Conservation (phyloP, 53 echinoderm and acorn worm genomes). For the Echinometra lucunter region DNA sequence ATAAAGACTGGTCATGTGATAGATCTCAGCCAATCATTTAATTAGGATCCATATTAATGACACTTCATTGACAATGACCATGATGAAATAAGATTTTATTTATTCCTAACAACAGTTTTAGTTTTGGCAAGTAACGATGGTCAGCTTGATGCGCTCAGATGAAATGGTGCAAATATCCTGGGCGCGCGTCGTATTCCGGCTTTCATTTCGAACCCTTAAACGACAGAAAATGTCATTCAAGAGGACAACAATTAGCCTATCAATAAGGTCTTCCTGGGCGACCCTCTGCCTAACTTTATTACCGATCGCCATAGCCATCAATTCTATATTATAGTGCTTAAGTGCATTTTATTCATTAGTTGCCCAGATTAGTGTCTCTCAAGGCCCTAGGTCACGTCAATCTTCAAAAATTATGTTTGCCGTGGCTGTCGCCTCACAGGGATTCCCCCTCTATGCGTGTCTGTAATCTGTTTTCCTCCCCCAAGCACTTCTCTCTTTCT, state of each 20-base stretch:
- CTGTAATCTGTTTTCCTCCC: no score
- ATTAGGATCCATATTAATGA: no score
- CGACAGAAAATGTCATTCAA: background rate
- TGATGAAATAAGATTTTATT: no score
- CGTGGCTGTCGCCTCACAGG: background rate
- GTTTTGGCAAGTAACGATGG: no score
- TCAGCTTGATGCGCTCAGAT: no score
- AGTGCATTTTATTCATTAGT: conserved; percentile 37
- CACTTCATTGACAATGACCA: no score
- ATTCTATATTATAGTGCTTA: background rate
- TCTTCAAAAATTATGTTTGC: background rate
- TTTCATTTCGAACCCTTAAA: background rate
- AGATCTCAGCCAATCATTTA: no score
- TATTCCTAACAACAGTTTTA: no score
- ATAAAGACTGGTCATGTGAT: no score
- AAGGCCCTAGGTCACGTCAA: background rate
- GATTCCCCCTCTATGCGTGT: background rate
- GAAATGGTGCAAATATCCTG: background rate
- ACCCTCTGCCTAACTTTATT: background rate
- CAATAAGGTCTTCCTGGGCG: background rate
- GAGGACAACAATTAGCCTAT: background rate
- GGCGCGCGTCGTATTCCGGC: background rate
- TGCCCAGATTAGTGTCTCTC: background rate
- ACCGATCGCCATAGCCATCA: background rate
- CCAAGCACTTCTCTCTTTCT: no score